phyloP scores from a whole-genome alignment of 1,140 invertebrate species.

The Drosophila insularis region DNA sequence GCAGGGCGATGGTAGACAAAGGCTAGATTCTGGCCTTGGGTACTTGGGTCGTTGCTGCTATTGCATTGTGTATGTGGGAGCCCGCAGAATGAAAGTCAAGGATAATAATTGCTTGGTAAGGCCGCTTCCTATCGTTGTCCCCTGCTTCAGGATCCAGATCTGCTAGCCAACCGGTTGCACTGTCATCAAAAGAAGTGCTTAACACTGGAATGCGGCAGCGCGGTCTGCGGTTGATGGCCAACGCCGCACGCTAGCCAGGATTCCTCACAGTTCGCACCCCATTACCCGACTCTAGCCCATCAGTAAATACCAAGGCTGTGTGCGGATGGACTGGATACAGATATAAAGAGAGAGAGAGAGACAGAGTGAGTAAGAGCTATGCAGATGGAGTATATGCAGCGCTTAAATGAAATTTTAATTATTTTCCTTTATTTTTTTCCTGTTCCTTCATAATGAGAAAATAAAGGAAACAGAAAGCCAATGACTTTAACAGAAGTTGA shows the following conservation, averaged over 20 bases:
- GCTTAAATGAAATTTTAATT: constrained; percentile 52
- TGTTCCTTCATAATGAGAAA: constrained; percentile 15
- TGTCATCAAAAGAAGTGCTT: constrained; percentile 41
- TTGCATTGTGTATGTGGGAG: constrained; percentile 5
- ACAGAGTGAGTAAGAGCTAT: background rate
- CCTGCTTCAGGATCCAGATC: background rate
- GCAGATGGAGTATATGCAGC: background rate
- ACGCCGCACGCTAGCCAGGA: background rate
- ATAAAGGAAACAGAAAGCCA: constrained; percentile 20
- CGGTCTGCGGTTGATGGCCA: constrained; percentile 43
- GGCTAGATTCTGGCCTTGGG: constrained; percentile 33
- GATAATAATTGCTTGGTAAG: constrained; percentile 26
- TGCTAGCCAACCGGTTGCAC: constrained; percentile 26
- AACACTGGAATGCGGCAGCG: constrained; percentile 44
- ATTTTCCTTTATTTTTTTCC: constrained; percentile 27
- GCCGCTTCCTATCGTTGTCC: background rate
- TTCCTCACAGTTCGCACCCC: too few relatives aligned
- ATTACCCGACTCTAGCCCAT: too few relatives aligned
- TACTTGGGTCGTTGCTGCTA: background rate
- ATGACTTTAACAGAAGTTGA: constrained; percentile 37
- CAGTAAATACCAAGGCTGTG: background rate
- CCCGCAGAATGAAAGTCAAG: constrained; percentile 34
- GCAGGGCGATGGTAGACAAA: constrained; percentile 16
- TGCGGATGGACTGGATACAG: too few relatives aligned
- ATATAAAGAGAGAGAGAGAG: background rate